These are phyloP conservation scores for Ornithorhynchus anatinus DNA, from an alignment of 2,113 vertebrate species.

Conservation along the genomic window DNA sequence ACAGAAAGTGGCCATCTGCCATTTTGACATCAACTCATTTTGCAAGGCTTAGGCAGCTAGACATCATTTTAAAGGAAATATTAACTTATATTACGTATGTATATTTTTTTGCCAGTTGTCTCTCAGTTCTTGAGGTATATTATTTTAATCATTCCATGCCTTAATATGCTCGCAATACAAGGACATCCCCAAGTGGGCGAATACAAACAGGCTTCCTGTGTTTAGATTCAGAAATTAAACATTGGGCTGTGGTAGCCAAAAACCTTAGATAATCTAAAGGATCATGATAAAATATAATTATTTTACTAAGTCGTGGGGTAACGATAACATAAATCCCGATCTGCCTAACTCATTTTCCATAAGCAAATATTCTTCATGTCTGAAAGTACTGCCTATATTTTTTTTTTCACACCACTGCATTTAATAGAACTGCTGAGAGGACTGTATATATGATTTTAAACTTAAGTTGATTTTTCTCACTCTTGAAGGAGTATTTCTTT, in stretches of 20 bases:
- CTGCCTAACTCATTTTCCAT: slow-evolving; percentile 85
- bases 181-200: slow-evolving; percentile 76
- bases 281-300: slow-evolving; percentile 72
- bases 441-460: slow-evolving; percentile 95
- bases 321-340: slow-evolving; percentile 68
- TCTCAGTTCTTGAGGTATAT: slow-evolving; percentile 95
- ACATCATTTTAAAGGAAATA: slow-evolving; percentile 95
- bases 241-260: slow-evolving; percentile 93
- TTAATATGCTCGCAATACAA: slow-evolving; percentile 96
- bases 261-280: slow-evolving; percentile 84
- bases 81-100: slow-evolving; percentile 96
- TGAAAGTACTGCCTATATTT: slow-evolving; percentile 94
- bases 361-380: slow-evolving; percentile 89
- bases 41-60: slow-evolving; percentile 99
- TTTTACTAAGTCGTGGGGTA: slow-evolving; percentile 76
- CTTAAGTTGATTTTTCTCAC: slow-evolving; percentile 86
- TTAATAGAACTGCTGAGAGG: slow-evolving; percentile 98
- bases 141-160: slow-evolving; percentile 99
- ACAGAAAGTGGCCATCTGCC: slow-evolving; percentile 80
- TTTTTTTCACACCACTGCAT: slow-evolving; percentile 98
- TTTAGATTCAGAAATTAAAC: slow-evolving; percentile 83
- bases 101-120: slow-evolving; percentile 94
- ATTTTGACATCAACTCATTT: slow-evolving; percentile 86
- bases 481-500: slow-evolving; percentile 89
- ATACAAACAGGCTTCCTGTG: slow-evolving; percentile 74